Base-by-base conservation (phyloP, 1,140 invertebrate species). In the Elymnias hypermnestra region DNA sequence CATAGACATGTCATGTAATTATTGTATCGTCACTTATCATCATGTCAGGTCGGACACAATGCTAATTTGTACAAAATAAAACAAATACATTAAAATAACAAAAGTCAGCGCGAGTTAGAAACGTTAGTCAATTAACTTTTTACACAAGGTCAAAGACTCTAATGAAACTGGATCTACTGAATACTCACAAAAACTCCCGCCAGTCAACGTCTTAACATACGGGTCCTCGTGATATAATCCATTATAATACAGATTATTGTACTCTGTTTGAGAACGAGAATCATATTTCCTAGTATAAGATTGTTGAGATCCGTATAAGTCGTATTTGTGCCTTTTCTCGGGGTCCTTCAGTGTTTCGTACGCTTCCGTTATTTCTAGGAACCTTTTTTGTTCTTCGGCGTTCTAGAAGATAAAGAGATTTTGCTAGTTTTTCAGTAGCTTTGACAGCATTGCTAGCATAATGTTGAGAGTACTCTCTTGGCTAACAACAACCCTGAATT, bases 181-280 rank as follows among this genome's bases (percentile, higher is more conserved):
- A 46, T 19, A 88, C 89, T 90, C 85, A 95, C 94, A 91, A 89
- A 94, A 97, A 77, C 93, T 94, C 43, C 88, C 79, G 56, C 82
- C 88, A 54, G 89, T 91, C 0, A 97, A 77, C 3, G 94, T 95
- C 7, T 94, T 89, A 46, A 97, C 93, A 78, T 94, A 89, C 38
- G 89, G 90, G 83, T 96, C 94, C 79, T 96, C 92, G 73, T 96
- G 94, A 87, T 96, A 97, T 48, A 97, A 90, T 28, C 94, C 95
- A 90, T 96, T 96, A 66, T 94, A 92, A 68, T 95, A 91, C 41
- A 92, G 88, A 70, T 96, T 95, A 69, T 95, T 95, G 54, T 89
- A 92, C 88, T 94, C 96, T 19, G 92, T 91, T 58, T 95, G 92
- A 74, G 94, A 96, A 26, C 89, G 88, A 49, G 88, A 82, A 43